phyloP scores from a whole-genome alignment of 2,888 invertebrate genomes.

The Phorcus lineatus region DNA sequence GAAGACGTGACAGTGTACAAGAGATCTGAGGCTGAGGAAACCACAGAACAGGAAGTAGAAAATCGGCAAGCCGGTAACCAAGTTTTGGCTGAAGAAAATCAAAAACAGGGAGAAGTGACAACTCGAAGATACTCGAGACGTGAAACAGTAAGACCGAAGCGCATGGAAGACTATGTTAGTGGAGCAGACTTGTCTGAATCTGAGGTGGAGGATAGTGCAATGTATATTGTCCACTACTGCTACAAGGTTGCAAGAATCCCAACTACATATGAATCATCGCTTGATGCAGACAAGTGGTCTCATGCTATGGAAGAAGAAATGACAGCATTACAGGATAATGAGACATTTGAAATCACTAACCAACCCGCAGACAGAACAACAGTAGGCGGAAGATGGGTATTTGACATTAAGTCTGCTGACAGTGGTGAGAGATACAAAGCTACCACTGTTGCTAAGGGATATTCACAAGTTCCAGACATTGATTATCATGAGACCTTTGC shows the following conservation, averaged over 20 bases:
- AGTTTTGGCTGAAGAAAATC: too few relatives aligned
- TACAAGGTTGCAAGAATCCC: not conserved
- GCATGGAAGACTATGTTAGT: not conserved
- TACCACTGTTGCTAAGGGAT: too few relatives aligned
- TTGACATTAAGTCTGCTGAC: not conserved
- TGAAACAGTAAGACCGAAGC: not conserved
- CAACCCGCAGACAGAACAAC: not conserved
- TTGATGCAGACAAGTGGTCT: not conserved
- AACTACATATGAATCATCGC: too few relatives aligned
- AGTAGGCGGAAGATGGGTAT: slow-evolving; percentile 25
- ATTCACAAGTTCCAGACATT: too few relatives aligned
- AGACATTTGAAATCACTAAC: not conserved
- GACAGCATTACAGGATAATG: slow-evolving; percentile 6
- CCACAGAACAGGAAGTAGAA: too few relatives aligned
- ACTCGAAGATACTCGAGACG: too few relatives aligned
- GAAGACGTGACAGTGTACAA: not conserved
- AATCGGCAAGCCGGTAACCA: too few relatives aligned
- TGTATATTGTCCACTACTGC: not conserved
- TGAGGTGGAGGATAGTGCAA: not conserved
- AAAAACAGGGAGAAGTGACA: too few relatives aligned
- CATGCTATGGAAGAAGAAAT: slow-evolving; percentile 20
- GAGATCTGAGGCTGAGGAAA: not conserved
- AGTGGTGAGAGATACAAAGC: not conserved
- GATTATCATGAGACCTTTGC: too few relatives aligned
- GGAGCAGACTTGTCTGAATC: not conserved